These are phyloP conservation scores for Cariama cristata DNA, from an alignment of 2,113 vertebrate species.

Conservation along the genomic window DNA sequence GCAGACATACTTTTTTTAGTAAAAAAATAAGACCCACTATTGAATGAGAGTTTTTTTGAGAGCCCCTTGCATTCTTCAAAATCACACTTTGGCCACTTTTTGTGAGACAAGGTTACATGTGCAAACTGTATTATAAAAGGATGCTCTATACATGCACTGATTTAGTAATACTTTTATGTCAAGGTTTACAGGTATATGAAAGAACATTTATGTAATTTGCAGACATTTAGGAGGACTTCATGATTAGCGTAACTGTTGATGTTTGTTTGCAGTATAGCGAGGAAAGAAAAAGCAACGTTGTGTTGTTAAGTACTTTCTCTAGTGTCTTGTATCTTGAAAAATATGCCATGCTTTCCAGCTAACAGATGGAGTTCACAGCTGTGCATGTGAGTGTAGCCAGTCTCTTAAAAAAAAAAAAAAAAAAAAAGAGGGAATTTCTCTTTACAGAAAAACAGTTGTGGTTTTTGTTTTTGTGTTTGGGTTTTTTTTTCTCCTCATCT, in stretches of 20 bases:
- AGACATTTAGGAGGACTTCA: neutral
- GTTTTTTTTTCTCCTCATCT: neutral
- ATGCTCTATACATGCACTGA: neutral
- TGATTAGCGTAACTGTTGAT: slow-evolving; percentile 42
- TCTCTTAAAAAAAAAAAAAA: neutral
- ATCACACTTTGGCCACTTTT: neutral
- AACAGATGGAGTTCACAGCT: slow-evolving; percentile 65
- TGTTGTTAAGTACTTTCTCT: slow-evolving; percentile 31
- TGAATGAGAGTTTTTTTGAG: neutral
- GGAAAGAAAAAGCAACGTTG: neutral
- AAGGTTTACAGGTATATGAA: slow-evolving; percentile 14
- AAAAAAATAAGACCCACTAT: neutral
- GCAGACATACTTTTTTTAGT: neutral
- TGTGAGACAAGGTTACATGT: neutral
- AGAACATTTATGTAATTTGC: slow-evolving; percentile 39
- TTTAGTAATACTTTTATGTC: neutral
- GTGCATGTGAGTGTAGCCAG: neutral
- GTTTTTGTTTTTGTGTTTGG: neutral
- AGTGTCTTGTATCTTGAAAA: slow-evolving; percentile 44
- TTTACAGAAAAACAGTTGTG: neutral
- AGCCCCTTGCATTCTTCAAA: neutral
- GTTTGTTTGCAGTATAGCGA: neutral
- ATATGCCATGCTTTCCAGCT: neutral
- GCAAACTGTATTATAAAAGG: neutral
- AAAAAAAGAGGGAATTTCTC: neutral